Evolutionary conservation across 2,113 vertebrate species (phyloP).

Genomic region (Amblyornis subalaris): DNA sequence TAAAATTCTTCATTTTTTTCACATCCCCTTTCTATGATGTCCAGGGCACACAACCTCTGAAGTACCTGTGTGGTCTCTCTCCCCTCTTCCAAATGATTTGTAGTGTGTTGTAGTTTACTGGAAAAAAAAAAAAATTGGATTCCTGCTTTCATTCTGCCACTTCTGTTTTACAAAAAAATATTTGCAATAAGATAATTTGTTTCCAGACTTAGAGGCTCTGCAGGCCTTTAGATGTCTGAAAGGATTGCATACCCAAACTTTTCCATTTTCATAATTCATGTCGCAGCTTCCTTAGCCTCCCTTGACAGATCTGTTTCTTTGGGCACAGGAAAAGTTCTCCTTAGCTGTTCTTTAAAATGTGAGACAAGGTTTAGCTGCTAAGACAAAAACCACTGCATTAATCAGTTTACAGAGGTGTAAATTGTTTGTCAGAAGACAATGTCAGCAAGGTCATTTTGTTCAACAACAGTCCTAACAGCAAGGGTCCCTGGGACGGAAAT

Average conservation of each 20-base stretch:
- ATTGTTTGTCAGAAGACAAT: slow-evolving; percentile 66
- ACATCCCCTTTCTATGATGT: rapidly evolving
- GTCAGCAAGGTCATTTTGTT: slow-evolving; percentile 51
- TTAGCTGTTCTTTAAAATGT: slow-evolving; percentile 37
- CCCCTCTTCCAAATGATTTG: neutral
- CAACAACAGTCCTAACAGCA: slow-evolving; percentile 50
- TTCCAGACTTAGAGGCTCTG: neutral
- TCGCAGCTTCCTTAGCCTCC: neutral
- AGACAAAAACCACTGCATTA: slow-evolving; percentile 28
- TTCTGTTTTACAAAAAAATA: neutral
- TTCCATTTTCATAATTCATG: neutral
- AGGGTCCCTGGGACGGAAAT: slow-evolving; percentile 48
- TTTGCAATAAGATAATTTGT: neutral
- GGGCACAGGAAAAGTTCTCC: neutral
- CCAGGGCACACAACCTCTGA: too few relatives aligned
- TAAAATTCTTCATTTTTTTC: neutral
- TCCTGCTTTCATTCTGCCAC: neutral
- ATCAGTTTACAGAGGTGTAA: slow-evolving; percentile 61
- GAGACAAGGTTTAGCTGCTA: slow-evolving; percentile 56
- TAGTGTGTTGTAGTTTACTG: neutral
- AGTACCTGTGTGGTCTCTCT: rapidly evolving
- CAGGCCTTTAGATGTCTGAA: neutral
- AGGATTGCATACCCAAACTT: neutral
- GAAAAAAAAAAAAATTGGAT: neutral
- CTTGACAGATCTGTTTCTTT: neutral